These are phyloP conservation scores for Zaprionus taronus DNA, from an alignment of 1,140 invertebrate genomes.

Conservation along the genomic window DNA sequence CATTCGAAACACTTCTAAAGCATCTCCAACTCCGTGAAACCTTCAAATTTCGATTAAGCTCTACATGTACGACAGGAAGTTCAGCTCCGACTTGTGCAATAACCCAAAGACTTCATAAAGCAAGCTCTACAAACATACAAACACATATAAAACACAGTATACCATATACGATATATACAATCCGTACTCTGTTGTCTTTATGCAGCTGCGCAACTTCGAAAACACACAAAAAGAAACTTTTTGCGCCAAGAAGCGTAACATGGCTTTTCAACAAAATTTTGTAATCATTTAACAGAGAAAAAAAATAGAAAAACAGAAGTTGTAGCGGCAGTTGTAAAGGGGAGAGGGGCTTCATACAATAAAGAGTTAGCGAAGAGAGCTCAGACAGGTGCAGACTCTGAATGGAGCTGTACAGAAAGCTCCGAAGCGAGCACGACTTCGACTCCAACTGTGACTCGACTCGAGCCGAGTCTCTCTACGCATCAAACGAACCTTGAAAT, in stretches of 20 bases:
- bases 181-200: conserved; percentile 39
- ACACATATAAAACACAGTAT: conserved; percentile 1
- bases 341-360: neutral
- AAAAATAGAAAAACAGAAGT: conserved; percentile 43
- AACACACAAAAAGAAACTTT: conserved; percentile 69
- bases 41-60: neutral
- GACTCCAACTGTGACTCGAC: neutral
- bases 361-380: conserved; percentile 1
- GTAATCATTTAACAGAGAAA: conserved; percentile 78
- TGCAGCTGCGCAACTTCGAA: conserved; percentile 72
- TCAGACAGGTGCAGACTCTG: neutral
- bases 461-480: conserved; percentile 64
- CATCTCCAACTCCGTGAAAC: neutral
- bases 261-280: conserved; percentile 81
- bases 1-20: neutral
- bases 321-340: conserved; percentile 27
- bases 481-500: conserved; percentile 84
- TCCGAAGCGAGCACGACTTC: neutral
- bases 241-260: conserved; percentile 81
- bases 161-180: conserved; percentile 4
- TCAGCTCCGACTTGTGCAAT: conserved; percentile 64
- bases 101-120: conserved; percentile 38
- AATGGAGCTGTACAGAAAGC: neutral
- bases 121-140: conserved; percentile 37
- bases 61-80: conserved; percentile 66